A percentile compares a stretch with the other conserved stretches of the same genome.
Conservation (phyloP, 1,140 invertebrate species). For the Periplaneta americana region DNA sequence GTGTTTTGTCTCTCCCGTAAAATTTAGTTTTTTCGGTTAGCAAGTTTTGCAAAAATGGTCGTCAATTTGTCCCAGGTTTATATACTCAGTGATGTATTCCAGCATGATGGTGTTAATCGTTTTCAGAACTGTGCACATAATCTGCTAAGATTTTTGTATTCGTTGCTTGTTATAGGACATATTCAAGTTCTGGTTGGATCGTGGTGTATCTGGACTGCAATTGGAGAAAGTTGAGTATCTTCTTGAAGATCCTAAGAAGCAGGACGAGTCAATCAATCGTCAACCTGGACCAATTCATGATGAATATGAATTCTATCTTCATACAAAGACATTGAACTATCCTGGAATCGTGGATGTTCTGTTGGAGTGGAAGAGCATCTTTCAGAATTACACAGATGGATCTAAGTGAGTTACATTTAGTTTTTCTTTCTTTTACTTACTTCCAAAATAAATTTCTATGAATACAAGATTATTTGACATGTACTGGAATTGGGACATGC, state of each 20-base stretch:
- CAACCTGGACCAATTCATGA: conserved; percentile 30
- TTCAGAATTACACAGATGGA: conserved; percentile 43
- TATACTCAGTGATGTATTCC: too few relatives aligned
- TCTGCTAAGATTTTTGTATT: too few relatives aligned
- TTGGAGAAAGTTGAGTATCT: conserved; percentile 58
- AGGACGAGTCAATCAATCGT: conserved; percentile 27
- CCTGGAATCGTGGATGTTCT: conserved; percentile 44
- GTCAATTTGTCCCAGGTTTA: too few relatives aligned
- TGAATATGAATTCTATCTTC: conserved; percentile 37
- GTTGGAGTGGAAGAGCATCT: conserved; percentile 47
- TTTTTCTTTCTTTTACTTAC: too few relatives aligned
- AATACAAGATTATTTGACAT: too few relatives aligned
- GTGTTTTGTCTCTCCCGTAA: too few relatives aligned
- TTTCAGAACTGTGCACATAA: too few relatives aligned
- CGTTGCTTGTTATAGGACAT: conserved; percentile 53
- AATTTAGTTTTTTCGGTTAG: too few relatives aligned
- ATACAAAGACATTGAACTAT: conserved; percentile 10
- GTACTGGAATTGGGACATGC: too few relatives aligned
- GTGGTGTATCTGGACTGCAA: conserved; percentile 69
- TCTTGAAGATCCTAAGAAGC: conserved; percentile 47
- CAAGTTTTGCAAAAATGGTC: too few relatives aligned
- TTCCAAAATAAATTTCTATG: too few relatives aligned
- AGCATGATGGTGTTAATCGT: too few relatives aligned
- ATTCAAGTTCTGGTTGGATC: conserved; percentile 57
- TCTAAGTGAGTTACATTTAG: background rate